Base-by-base conservation (phyloP, 2,113 vertebrate species). In the Leucopsar rothschildi region DNA sequence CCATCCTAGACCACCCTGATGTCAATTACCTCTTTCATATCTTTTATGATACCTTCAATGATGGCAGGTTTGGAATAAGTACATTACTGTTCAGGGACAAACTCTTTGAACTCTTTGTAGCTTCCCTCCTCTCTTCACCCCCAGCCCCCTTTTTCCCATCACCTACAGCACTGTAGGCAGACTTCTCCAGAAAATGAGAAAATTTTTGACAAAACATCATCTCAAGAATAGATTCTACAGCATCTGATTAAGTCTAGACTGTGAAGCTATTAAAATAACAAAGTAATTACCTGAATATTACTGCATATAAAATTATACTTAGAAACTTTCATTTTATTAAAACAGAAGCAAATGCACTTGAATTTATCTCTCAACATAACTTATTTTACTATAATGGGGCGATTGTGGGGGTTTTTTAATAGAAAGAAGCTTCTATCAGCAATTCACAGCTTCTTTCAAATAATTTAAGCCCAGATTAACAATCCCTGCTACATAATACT, bases 381-480 rank as follows among this genome's bases (percentile, higher is more conserved):
- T 84, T 0, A 56, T 73, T 82, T 78, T 53, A 82, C 29, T 47
- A 39, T 50, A 56, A 87, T n/a, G 19, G 20, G 28, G 18, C 0
- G 0, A 76, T 9, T 29, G 33, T 23, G 15, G 3, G 2, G 0
- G 0, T 0, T 8, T 53, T 78, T 90, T 73, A 63, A 89, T 25
- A 81, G 10, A 76, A 83, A 85, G n/a, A 84, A 56, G 52, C 6
- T 63, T 87, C 69, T 91, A 85, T 56, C 22, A 91, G 40, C 63
- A 81, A 84, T 89, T 65, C 61, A 75, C 7, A 83, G 39, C 27
- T 73, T 53, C 11, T 87, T 93, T 52, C 82, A 47, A 91, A 45
- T 82, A 44, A 88, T 56, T 87, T 52, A 80, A 83, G 0, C 0
- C 15, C 52, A 94, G 44, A 33, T 39, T 85, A 92, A 92, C 28